Conservation (phyloP, 1,140 invertebrate genomes). For the Cydia fagiglandana region DNA sequence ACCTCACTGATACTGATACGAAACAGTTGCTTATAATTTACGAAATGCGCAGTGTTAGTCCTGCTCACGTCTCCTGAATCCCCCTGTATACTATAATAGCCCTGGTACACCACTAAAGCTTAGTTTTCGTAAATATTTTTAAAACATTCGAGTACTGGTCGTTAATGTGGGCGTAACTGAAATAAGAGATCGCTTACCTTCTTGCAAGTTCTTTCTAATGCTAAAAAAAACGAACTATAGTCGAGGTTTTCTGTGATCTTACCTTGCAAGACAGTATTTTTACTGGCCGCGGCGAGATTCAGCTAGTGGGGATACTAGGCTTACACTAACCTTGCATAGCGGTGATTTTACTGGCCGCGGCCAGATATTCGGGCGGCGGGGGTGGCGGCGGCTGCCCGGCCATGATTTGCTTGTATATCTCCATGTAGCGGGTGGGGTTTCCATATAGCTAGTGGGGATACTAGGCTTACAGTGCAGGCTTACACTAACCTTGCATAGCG, state of each 20-base stretch:
- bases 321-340: background rate
- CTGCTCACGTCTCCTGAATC: too few species aligned
- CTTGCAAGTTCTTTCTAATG: too few species aligned
- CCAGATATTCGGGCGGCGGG: conserved; percentile 40
- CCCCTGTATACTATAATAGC: too few species aligned
- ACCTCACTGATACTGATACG: too few species aligned
- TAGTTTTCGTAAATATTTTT: too few species aligned
- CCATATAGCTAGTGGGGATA: background rate
- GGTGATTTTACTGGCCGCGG: background rate
- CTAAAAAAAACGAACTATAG: too few species aligned
- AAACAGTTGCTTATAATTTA: too few species aligned
- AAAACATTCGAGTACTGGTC: too few species aligned
- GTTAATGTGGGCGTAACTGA: too few species aligned
- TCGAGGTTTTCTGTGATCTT: conserved; percentile 42
- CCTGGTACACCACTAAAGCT: too few species aligned
- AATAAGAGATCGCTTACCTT: too few species aligned
- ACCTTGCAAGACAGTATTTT: background rate
- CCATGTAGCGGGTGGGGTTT: background rate
- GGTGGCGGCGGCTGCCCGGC: conserved; percentile 49
- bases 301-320: background rate
- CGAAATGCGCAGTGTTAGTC: too few species aligned
- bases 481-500: background rate
- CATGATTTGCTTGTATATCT: conserved; percentile 58
- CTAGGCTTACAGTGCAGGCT: background rate
- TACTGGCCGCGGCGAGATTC: conserved; percentile 54